Base-by-base conservation (phyloP, 1,140 invertebrate genomes). In the Ephestia elutella region DNA sequence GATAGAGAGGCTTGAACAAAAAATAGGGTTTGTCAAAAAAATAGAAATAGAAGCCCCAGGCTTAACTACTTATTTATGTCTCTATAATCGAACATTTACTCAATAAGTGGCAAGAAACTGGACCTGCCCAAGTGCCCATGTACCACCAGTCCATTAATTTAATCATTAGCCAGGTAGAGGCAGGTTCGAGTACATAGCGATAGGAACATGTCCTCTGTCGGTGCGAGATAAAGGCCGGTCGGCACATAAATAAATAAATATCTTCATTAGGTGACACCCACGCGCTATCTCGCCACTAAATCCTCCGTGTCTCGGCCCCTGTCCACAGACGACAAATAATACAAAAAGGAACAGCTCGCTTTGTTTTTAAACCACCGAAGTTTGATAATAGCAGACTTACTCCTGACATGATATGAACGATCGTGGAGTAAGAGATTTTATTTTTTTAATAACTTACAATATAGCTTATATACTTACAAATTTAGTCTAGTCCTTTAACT, bases 211-310 rank as follows among this genome's bases (percentile, higher is more conserved):
- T 78, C 75, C 60, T 25, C 21, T 19, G 68, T 61, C 67, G 70
- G 65, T 60, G 65, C 67, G 71, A 76, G 82, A 85, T 83, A 85
- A 86, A 87, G 76, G 83, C 73, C 66, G 77, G 74, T 73, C 63
- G 57, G 60, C 73, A 69, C 64, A 63, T 60, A 80, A 74, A 76
- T 73, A 85, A 74, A 76, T 73, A 85, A 87, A 83, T 87, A 86
- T 87, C 84, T 86, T 87, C 85, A 87, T 87, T 87, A 87, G 81
- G 76, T 75, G 78, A 86, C 82, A 83, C 85, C 82, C 78, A 86
- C 84, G 74, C 78, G 60, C 61, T 82, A 84, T 84, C 81, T 75
- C 65, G 75, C 65, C 77, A 83, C 75, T 87, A 87, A 87, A 87
- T 87, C 82, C 81, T 84, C 63, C 69, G 68, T 65, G 69, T 68